These are phyloP conservation scores for Catotricha subobsoleta DNA, from an alignment of 2,888 invertebrate genomes.

Conservation along the genomic window DNA sequence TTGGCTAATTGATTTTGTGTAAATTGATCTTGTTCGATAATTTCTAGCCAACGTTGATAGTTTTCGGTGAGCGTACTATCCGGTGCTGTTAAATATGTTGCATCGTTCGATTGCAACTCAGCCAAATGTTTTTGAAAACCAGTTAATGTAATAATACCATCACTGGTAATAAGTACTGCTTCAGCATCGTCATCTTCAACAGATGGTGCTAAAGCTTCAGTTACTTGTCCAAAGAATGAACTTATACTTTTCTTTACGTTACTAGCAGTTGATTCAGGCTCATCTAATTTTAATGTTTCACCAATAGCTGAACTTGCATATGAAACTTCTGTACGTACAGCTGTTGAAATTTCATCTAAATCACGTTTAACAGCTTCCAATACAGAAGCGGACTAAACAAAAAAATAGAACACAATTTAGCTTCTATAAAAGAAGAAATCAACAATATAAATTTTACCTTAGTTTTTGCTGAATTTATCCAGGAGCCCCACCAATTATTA, in stretches of 20 bases:
- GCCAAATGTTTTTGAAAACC: conserved; percentile 45
- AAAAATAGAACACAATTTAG: conserved; percentile 7
- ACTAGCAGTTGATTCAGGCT: conserved; percentile 51
- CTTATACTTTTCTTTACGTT: conserved; percentile 53
- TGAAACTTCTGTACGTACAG: conserved; percentile 51
- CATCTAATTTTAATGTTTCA: conserved; percentile 49
- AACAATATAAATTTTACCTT: conserved; percentile 33
- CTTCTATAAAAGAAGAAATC: no score
- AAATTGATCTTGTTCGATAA: conserved; percentile 33
- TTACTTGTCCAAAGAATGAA: conserved; percentile 51
- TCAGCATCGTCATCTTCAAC: conserved; percentile 53
- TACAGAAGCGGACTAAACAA: conserved; percentile 47
- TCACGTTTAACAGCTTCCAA: conserved; percentile 61
- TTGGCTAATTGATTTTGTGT: conserved; percentile 40
- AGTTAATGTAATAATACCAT: conserved; percentile 47
- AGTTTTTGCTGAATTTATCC: conserved; percentile 38
- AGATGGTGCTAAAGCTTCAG: conserved; percentile 47
- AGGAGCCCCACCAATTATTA: conserved; percentile 40
- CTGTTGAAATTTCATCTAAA: conserved; percentile 52
- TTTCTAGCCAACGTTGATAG: conserved; percentile 40
- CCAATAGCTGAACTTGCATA: conserved; percentile 48
- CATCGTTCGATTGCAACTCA: conserved; percentile 50
- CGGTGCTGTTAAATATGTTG: conserved; percentile 54
- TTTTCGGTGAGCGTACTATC: conserved; percentile 33
- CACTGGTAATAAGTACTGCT: conserved; percentile 45